Base-by-base conservation (phyloP, 2,797 vertebrate species). In the Lithobates sylvaticus region DNA sequence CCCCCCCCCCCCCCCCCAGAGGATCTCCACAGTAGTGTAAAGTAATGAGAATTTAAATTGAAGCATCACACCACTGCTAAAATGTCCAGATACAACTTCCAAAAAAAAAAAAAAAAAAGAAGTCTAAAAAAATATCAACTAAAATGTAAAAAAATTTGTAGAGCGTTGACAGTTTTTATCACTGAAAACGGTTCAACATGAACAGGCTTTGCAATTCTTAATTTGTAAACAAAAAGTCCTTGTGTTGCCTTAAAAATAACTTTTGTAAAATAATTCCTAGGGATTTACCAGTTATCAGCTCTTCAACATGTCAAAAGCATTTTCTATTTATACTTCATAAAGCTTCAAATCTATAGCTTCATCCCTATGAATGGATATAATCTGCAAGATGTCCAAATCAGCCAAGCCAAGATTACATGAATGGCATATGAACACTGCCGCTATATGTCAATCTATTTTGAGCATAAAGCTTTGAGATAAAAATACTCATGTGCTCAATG, bases 371-470 rank as follows among this genome's bases (percentile, higher is more conserved):
- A 10, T 26, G 7, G 6, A 61, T 23, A 50, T 61, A 78, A 78
- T 39, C 39, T 67, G n/a, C 77, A 44, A 78, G 64, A n/a, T 71
- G 32, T 16, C 54, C 54, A 34, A 75, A 65, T 75, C 29, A 69
- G 8, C 4, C 27, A 23, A 27, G 23, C 23, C 44, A 50, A 32
- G 34, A 26, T 73, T 26, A 73, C 36, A 54, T 18, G 27, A 69
- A 47, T 70, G 61, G 27, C 44, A 84, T 21, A 21, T 10, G 64
- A 47, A 75, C 29, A 27, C 47, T 3, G 42, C 47, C 6, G 42
- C 72, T 76, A 75, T 79, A 80, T 58, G 84, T 80, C 47, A 64
- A 50, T 29, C 70, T 68, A 74, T 85, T 80, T 61, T 29, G 4
- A 71, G 75, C 42, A 69, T 64, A 76, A 79, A 70, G 36, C 72